Percentiles rank a stretch among this genome's conserved stretches.
Evolutionary conservation across 2,113 vertebrate species (phyloP).

Genomic region (Ochotona curzoniae): DNA sequence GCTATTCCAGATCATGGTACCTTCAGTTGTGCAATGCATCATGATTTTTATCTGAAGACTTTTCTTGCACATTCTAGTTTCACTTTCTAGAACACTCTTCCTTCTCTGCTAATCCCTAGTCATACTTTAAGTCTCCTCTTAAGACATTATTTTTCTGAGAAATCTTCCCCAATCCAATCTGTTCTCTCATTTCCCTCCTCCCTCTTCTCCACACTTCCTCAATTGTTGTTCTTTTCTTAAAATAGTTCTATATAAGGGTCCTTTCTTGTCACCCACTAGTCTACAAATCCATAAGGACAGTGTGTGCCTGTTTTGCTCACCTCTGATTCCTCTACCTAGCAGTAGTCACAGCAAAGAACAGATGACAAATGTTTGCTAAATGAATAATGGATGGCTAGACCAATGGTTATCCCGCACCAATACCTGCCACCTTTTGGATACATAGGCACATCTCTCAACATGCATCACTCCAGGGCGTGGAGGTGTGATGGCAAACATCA

Average conservation of each 20-base stretch:
- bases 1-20: background rate
- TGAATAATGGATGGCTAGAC: background rate
- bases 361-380: background rate
- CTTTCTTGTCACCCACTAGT: background rate
- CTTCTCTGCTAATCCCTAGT: background rate
- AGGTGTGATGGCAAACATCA: background rate
- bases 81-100: background rate
- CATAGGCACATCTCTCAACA: background rate
- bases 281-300: background rate
- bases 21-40: background rate
- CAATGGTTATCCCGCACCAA: background rate
- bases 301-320: background rate
- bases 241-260: background rate
- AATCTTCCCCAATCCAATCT: background rate
- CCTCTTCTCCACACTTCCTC: background rate
- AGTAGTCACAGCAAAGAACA: background rate
- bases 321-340: constrained; percentile 7
- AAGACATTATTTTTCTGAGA: background rate
- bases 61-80: background rate
- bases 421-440: background rate
- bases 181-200: background rate
- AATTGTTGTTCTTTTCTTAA: background rate
- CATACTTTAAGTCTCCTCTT: background rate
- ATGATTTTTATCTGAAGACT: background rate
- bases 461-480: background rate